These are phyloP conservation scores for Neodiprion fabricii DNA, from an alignment of 1,140 invertebrate species.

Conservation along the genomic window DNA sequence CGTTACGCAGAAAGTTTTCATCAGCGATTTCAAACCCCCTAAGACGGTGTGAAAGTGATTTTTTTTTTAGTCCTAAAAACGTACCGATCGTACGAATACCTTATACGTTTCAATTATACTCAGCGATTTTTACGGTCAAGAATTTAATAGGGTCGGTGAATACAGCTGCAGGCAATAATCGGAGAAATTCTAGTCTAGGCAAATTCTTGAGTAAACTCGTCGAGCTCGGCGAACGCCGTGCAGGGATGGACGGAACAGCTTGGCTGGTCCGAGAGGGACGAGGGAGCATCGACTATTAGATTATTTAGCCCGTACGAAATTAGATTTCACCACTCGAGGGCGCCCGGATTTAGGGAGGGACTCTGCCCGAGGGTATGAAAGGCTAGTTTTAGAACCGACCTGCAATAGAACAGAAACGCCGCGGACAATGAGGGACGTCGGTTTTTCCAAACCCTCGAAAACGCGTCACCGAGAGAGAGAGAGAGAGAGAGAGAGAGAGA, in stretches of 20 bases:
- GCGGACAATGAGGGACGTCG: too few relatives aligned
- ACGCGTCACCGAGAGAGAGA: too few relatives aligned
- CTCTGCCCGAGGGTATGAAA: not conserved
- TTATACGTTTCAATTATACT: too few relatives aligned
- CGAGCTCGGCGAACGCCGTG: conserved; percentile 28
- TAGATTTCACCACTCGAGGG: conserved; percentile 29
- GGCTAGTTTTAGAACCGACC: not conserved
- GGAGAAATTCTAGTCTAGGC: conserved; percentile 17
- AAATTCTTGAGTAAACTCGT: conserved; percentile 23
- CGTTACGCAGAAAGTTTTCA: too few relatives aligned
- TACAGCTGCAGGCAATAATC: not conserved
- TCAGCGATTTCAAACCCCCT: too few relatives aligned
- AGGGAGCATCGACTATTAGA: conserved; percentile 35
- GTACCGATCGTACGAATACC: too few relatives aligned
- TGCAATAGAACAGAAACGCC: not conserved
- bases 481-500: too few relatives aligned
- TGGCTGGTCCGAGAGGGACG: conserved; percentile 34
- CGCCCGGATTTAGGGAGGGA: not conserved
- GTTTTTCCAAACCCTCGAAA: too few relatives aligned
- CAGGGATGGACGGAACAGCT: conserved; percentile 15
- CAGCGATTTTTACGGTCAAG: too few relatives aligned
- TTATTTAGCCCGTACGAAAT: conserved; percentile 44
- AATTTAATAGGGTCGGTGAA: too few relatives aligned
- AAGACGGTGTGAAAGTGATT: too few relatives aligned
- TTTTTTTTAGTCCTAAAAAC: too few relatives aligned